Conservation (phyloP, 2,888 invertebrate genomes). For the Blastobasis lacticolella region DNA sequence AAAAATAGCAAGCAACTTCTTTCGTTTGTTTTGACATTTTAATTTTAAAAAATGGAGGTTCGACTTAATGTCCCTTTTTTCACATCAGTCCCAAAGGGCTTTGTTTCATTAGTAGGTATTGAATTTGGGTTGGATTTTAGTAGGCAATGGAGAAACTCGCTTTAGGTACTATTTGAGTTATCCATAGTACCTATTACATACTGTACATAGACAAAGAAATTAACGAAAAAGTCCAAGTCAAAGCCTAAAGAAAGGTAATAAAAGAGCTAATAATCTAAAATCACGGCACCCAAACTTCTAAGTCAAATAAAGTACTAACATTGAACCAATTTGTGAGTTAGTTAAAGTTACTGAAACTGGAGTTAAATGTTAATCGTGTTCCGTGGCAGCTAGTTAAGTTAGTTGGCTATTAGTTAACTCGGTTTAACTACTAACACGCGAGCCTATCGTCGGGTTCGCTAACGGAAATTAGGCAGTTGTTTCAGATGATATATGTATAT, state of each 20-base stretch:
- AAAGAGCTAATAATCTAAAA: too few species aligned
- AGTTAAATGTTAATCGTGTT: conserved; percentile 26
- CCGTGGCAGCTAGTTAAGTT: conserved; percentile 25
- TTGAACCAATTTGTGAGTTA: conserved; percentile 4
- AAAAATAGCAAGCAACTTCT: too few species aligned
- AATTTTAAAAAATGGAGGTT: too few species aligned
- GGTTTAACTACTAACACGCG: conserved; percentile 26
- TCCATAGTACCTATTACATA: background rate
- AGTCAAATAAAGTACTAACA: too few species aligned
- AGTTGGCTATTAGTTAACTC: conserved; percentile 31
- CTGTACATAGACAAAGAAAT: background rate
- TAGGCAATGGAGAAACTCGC: too few species aligned
- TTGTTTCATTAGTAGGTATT: too few species aligned
- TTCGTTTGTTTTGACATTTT: too few species aligned
- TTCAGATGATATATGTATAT: background rate
- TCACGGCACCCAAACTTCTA: too few species aligned
- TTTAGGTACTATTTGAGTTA: background rate
- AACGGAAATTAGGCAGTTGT: conserved; percentile 4
- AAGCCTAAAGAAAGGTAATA: too few species aligned
- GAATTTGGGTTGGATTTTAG: too few species aligned
- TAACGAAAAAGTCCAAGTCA: background rate
- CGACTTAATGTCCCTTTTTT: too few species aligned
- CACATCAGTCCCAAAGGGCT: too few species aligned
- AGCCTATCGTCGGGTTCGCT: conserved; percentile 9
- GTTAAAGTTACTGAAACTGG: conserved; percentile 11